Evolutionary conservation across 1,140 invertebrate species (phyloP).

Genomic region (Lepidurus arcticus): DNA sequence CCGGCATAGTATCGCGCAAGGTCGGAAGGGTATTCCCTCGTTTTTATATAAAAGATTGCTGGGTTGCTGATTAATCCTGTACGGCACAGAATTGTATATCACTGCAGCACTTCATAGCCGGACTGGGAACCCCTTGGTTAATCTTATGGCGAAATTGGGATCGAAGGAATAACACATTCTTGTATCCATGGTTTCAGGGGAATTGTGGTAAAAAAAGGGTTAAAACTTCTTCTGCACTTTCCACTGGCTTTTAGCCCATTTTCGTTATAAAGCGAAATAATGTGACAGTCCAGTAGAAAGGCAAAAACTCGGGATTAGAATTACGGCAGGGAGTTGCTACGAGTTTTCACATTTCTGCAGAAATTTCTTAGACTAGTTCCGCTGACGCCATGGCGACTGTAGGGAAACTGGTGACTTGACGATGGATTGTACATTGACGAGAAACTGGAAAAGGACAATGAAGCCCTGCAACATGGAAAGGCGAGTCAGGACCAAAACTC

Average conservation of each 20-base stretch:
- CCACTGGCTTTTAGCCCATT: not conserved
- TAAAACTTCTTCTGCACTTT: not conserved
- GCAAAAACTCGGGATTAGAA: not conserved
- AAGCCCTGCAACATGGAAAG: not conserved
- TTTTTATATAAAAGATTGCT: not conserved
- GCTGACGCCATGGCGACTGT: not conserved
- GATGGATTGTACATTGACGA: not conserved
- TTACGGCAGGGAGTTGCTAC: not conserved
- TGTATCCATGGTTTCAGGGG: not conserved
- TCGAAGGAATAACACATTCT: not conserved
- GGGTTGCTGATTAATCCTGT: not conserved
- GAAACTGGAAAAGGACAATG: not conserved
- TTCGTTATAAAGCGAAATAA: not conserved
- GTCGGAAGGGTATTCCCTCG: not conserved
- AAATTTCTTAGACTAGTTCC: not conserved
- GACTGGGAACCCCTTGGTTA: not conserved
- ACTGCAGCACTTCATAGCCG: conserved; percentile 1
- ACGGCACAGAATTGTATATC: not conserved
- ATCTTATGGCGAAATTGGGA: not conserved
- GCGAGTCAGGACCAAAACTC: not conserved
- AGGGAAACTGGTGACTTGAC: not conserved
- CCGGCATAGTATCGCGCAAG: conserved; percentile 62
- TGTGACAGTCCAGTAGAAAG: no score
- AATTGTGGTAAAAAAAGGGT: not conserved
- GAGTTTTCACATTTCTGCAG: not conserved